Base-by-base conservation (phyloP, 2,113 vertebrate genomes). In the Geococcyx californianus region DNA sequence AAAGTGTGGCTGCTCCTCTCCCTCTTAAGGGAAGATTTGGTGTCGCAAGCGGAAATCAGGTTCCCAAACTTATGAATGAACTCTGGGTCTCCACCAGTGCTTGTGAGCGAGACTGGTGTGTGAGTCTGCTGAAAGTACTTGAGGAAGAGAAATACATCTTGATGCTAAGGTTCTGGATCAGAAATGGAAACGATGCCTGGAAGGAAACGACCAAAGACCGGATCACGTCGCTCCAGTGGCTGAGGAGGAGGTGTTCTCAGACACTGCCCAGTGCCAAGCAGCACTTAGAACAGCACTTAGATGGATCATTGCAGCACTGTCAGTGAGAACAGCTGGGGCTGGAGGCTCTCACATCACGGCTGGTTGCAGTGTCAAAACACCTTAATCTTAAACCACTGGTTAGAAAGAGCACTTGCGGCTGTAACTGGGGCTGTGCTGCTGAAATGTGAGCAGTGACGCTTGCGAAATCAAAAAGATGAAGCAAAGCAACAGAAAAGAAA, bases 1-100 rank as follows among this genome's bases (percentile, higher is more conserved):
- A 14, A 20, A 10, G 55, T 0, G 18, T 2, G 3, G 49, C 90
- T 51, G 26, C 3, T 0, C 5, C 36, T 29, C 54, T 5, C 16
- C 59, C 47, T 23, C 45, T 13, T 17, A 42, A 58, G 34, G 20
- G 18, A 15, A 44, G 24, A 3, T 26, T 42, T 42, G 42, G 21
- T 6, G 3, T 33, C 10, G 11, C 8, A 45, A 45, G 45, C 45
- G 18, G 45, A 45, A 18, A 25, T 26, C 5, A 5, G 1, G 3
- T 1, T 59, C 25, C 56, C 5, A 13, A 40, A 25, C 5, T 3
- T n/a, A 3, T 1, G 5, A n/a, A 5, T 31, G 82, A 52, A 38
- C 17, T 55, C 21, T 3, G 2, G 33, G 1, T 29, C 23, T 33
- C 55, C 47, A 29, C 5, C 54, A 7, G 16, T 8, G 81, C 18